These are phyloP conservation scores for Melanerpes formicivorus DNA, from an alignment of 2,113 vertebrate species.

Conservation along the genomic window DNA sequence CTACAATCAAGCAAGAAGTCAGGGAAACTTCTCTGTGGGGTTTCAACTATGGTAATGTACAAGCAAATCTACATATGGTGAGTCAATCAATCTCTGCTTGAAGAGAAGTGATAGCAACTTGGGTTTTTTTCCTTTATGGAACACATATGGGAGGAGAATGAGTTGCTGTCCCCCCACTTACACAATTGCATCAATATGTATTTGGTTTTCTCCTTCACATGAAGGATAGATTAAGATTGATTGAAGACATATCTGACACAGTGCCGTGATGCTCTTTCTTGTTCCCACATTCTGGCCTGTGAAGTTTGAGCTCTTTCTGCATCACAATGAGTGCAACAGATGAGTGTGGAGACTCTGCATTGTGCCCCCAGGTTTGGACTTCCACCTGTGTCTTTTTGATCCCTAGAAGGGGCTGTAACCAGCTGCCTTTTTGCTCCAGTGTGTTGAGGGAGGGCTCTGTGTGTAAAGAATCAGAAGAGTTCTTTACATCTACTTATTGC, in stretches of 20 bases:
- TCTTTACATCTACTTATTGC: background rate
- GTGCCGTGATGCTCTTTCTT: background rate
- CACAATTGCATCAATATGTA: slow-evolving; percentile 36
- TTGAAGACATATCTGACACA: background rate
- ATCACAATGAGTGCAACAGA: slow-evolving; percentile 2
- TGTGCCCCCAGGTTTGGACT: background rate
- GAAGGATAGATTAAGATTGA: background rate
- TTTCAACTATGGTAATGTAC: slow-evolving; percentile 29
- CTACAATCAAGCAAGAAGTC: background rate
- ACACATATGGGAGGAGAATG: slow-evolving; percentile 12
- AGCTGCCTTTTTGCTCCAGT: background rate
- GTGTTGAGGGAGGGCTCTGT: background rate
- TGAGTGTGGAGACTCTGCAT: background rate
- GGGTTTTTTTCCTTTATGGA: slow-evolving; percentile 24
- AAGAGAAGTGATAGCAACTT: background rate
- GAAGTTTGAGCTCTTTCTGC: background rate
- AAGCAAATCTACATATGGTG: slow-evolving; percentile 32
- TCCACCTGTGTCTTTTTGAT: background rate
- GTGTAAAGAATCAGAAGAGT: background rate
- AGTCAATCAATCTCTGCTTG: slow-evolving; percentile 45
- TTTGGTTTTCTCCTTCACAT: slow-evolving; percentile 7
- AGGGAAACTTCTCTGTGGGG: background rate
- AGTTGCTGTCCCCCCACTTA: background rate
- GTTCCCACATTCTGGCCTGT: background rate
- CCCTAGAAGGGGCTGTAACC: background rate